Evolutionary conservation across 2,888 invertebrate species (phyloP).

Genomic region (Gymnocheta viridis): DNA sequence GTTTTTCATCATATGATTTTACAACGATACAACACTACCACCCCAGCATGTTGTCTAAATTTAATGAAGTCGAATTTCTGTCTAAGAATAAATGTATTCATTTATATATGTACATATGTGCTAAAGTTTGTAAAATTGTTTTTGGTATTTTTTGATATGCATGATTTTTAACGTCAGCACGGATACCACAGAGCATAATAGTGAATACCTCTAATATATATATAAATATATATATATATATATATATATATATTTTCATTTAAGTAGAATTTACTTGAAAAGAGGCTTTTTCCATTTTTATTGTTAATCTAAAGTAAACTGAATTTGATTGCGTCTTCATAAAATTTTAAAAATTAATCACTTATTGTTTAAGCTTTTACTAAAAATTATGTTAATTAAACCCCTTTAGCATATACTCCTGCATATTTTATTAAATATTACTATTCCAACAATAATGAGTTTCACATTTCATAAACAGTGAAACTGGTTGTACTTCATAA

Average conservation of each 20-base stretch:
- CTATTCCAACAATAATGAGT: conserved; percentile 10
- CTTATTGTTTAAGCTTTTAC: not conserved
- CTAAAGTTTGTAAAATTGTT: too few species aligned
- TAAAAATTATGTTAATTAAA: not conserved
- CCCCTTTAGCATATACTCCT: not conserved
- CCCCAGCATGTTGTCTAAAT: not conserved
- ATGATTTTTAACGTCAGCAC: not conserved
- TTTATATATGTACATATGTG: too few species aligned
- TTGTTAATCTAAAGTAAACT: not conserved
- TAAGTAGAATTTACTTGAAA: not conserved
- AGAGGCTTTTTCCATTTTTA: conserved; percentile 3
- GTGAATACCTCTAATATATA: not conserved
- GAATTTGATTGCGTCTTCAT: not conserved
- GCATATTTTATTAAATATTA: not conserved
- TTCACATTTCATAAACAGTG: conserved; percentile 54
- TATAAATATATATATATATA: too few species aligned
- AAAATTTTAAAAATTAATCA: not conserved
- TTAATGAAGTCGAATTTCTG: not conserved
- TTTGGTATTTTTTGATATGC: not conserved
- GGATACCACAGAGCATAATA: not conserved
- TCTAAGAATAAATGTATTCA: not conserved
- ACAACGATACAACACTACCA: not conserved
- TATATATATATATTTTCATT: not conserved
- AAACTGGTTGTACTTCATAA: conserved; percentile 66
- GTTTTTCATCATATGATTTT: not conserved